Evolutionary conservation across 2,797 vertebrate species (phyloP).

Genomic region (Ispidina lecontei): DNA sequence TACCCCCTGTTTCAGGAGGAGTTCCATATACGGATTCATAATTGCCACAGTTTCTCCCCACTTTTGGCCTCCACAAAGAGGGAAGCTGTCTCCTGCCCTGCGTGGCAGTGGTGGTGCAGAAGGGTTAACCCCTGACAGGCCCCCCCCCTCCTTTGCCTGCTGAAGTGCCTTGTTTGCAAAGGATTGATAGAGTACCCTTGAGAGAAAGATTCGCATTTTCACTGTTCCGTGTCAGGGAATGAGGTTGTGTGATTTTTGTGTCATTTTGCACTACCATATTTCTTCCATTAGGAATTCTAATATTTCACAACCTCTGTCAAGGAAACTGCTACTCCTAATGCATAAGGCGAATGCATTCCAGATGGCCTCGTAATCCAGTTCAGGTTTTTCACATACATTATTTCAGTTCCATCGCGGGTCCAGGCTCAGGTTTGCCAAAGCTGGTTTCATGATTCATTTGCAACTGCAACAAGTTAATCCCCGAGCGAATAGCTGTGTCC

Average conservation of each 20-base stretch:
- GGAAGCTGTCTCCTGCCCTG: not conserved
- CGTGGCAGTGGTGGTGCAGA: not conserved
- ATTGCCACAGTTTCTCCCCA: fast-evolving
- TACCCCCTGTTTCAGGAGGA: fast-evolving
- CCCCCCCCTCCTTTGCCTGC: constrained; percentile 12
- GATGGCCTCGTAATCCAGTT: constrained; percentile 64
- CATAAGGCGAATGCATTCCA: constrained; percentile 52
- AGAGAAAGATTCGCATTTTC: constrained; percentile 66
- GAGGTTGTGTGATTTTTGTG: constrained; percentile 67
- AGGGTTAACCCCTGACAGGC: constrained; percentile 54
- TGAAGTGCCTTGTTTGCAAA: constrained; percentile 58
- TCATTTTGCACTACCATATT: constrained; percentile 68
- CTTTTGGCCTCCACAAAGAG: not conserved
- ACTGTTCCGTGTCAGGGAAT: constrained; percentile 63
- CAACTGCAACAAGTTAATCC: constrained; percentile 63
- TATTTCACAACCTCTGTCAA: constrained; percentile 71
- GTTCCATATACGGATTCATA: fast-evolving
- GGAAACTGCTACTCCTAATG: constrained; percentile 70
- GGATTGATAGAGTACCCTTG: constrained; percentile 63
- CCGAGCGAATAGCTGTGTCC: not conserved
- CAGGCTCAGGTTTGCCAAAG: constrained; percentile 43
- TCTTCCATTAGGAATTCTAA: constrained; percentile 72
- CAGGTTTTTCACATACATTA: constrained; percentile 68
- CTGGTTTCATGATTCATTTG: constrained; percentile 64
- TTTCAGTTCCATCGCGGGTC: constrained; percentile 7